Evolutionary conservation across 2,888 invertebrate genomes (phyloP), one percentile per base, ranked within the genome.

Genomic region (Xestia xanthographa): DNA sequence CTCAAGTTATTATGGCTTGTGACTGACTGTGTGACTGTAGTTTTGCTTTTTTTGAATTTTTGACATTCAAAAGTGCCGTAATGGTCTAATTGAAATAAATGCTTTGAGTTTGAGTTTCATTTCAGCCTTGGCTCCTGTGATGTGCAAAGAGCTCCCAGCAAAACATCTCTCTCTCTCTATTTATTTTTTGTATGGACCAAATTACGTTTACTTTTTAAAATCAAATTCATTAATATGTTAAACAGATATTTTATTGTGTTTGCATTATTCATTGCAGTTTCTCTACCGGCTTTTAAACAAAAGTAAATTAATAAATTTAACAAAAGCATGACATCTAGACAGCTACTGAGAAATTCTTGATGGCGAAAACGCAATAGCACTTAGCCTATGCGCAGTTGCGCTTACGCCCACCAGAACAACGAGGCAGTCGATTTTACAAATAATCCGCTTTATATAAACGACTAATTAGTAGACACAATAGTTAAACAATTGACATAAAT

Each of bases 181-280:
- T 68, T 60, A 60, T 8, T 53, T 80, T 53, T 74, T 56, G 50
- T 66, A 53, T 41, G 43, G 50, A 53, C 12, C 14, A 56, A 56
- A 34, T 4, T 34, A 34, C 34, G 34, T 34, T 34, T 34, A 34
- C 34, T 34, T 53, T 73, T 56, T 34, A 5, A 6, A 38, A 26
- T 50, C 26, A 65, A 43, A 34, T 34, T 79, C 0, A 71, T 77
- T 56, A 22, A 79, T 41, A 79, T 79, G 56, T 72, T 56, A 65
- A 79, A 34, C 63, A 65, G 56, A n/a, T 65, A 63, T 14, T 41
- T 63, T 45, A 26, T 17, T 79, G n/a, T 17, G 63, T 14, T 48
- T 34, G 14, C 17, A 26, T 79, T 65, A 53, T 53, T 77, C 1
- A 71, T 63, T 29, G 14, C 17, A 6, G 26, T 38, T 38, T n/a